Conservation (phyloP, 2,113 vertebrate genomes). For the Motacilla alba region DNA sequence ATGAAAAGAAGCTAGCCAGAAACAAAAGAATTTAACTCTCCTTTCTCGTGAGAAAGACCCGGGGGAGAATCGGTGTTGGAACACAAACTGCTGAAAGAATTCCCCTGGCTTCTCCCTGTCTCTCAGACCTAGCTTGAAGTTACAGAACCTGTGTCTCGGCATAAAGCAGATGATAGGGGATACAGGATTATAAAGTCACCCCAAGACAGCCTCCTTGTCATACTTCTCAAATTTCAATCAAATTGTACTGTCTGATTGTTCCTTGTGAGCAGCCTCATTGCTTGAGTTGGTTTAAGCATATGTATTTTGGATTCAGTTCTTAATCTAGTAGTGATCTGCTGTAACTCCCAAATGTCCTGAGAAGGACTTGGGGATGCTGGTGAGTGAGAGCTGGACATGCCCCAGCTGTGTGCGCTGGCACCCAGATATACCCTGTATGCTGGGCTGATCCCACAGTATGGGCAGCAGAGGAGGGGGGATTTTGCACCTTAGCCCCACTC, state of each 20-base stretch:
- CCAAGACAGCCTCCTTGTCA: neutral
- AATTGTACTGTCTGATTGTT: neutral
- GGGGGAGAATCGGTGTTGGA: neutral
- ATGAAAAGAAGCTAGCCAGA: neutral
- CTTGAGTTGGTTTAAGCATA: neutral
- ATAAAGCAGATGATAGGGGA: neutral
- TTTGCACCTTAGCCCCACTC: neutral
- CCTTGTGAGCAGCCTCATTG: neutral
- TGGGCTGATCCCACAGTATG: neutral
- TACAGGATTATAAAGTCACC: neutral
- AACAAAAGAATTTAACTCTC: neutral
- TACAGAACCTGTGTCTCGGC: neutral
- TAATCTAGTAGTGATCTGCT: neutral
- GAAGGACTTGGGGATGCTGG: neutral
- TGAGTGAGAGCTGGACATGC: neutral
- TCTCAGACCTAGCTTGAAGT: neutral
- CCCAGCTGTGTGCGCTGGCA: fast-evolving
- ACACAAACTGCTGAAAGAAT: neutral
- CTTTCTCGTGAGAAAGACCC: neutral
- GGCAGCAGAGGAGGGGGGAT: neutral
- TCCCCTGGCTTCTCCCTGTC: fast-evolving
- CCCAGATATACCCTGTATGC: fast-evolving
- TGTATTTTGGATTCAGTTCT: neutral
- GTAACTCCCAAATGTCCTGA: neutral
- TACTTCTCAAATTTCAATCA: neutral